Evolutionary conservation across 2,797 vertebrate genomes (phyloP).

Genomic region (Sebastes goodei): DNA sequence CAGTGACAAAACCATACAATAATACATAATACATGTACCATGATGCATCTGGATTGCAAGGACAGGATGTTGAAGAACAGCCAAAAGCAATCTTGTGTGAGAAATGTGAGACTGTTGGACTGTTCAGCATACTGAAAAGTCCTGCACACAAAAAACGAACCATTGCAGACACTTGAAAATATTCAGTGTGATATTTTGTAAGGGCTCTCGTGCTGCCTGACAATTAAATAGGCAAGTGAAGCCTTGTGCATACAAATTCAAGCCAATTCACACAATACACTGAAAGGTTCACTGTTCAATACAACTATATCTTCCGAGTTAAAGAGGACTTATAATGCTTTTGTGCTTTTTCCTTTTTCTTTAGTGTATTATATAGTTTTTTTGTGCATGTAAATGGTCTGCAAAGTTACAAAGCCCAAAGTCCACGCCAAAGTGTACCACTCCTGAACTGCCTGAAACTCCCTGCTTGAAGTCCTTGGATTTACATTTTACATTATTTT

Average conservation of each 20-base stretch:
- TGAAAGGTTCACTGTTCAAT: background rate
- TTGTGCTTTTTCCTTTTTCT: too few species aligned
- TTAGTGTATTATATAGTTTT: too few species aligned
- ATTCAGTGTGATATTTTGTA: conserved; percentile 12
- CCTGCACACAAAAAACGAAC: background rate
- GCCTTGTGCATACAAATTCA: background rate
- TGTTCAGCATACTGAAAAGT: background rate
- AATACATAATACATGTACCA: background rate
- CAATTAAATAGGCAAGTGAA: background rate
- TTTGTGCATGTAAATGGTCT: too few species aligned
- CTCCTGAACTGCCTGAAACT: too few species aligned
- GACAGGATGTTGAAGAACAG: background rate
- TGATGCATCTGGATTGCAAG: background rate
- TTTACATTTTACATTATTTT: background rate
- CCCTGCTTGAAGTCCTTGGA: too few species aligned
- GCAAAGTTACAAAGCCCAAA: too few species aligned
- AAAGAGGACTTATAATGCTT: too few species aligned
- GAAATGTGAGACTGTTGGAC: background rate
- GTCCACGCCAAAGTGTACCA: rapidly evolving
- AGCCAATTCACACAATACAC: background rate
- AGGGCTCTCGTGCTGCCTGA: conserved; percentile 18
- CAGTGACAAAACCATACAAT: background rate
- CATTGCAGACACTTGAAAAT: background rate
- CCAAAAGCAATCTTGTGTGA: background rate
- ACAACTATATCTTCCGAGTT: rapidly evolving